Base-by-base conservation (phyloP, 1,140 invertebrate genomes). In the Colletes gigas region DNA sequence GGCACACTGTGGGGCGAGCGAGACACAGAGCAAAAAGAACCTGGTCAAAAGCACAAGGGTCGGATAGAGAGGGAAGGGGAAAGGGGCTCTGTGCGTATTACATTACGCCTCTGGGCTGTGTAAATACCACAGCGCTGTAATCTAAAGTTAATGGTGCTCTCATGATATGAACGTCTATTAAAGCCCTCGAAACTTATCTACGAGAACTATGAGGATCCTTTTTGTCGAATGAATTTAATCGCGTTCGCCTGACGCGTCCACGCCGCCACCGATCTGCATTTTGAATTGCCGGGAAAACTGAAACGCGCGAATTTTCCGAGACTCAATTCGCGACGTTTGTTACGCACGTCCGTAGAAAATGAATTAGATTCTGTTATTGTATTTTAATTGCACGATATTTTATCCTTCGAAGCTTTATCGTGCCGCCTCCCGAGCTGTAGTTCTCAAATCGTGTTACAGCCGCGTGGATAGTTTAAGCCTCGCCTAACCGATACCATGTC, bases 91-190 rank as follows among this genome's bases (percentile, higher is more conserved):
- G 62, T 57, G 41, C 72, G 90, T 89, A 90, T 90, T 89, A 91
- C 89, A 82, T 89, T 87, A 86, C 89, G 82, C 82, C 85, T 83
- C 87, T 82, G 85, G 81, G 78, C 84, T 90, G 82, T 83, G 86
- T 89, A 91, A 91, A 90, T 88, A 91, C 86, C 88, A 80, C 83
- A 87, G 81, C 83, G 85, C 82, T 89, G 89, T 91, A 91, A 91
- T 91, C 90, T 89, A 89, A 88, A 89, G 89, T 91, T 91, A 91
- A 90, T 91, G 90, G 89, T 89, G 82, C 88, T 90, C 81, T 82
- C 79, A 73, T 86, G 85, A 86, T 83, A 80, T 84, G 84, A 86
- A 78, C 74, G 78, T 83, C 85, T 86, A 87, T 87, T 75, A 78
- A 83, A 77, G 71, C 84, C 79, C 84, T 74, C 50, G 70, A 74